These are phyloP conservation scores for Trachelus tabidus DNA, from an alignment of 2,888 invertebrate species.

Conservation along the genomic window DNA sequence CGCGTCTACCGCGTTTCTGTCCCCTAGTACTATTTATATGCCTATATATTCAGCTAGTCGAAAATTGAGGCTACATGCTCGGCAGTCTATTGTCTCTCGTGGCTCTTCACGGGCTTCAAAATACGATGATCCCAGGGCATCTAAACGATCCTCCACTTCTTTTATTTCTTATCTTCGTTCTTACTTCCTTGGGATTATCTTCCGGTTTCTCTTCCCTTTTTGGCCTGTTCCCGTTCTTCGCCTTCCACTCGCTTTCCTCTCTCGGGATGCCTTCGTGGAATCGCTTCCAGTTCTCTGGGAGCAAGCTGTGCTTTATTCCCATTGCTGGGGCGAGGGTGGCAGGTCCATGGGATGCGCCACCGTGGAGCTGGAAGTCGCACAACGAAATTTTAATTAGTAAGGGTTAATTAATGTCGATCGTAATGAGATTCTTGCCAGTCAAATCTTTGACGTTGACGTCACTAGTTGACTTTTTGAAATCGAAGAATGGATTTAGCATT, in stretches of 20 bases:
- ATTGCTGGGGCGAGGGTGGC: slow-evolving; percentile 98
- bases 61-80: slow-evolving; percentile 63
- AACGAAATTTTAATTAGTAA: slow-evolving; percentile 17
- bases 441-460: not conserved
- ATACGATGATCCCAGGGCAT: slow-evolving; percentile 9
- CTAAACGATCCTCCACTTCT: slow-evolving; percentile 8
- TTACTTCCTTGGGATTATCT: not conserved
- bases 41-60: slow-evolving; percentile 47
- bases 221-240: slow-evolving; percentile 2
- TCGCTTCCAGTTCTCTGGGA: not conserved
- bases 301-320: slow-evolving; percentile 78
- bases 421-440: not conserved
- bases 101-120: slow-evolving; percentile 44
- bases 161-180: not conserved
- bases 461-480: not conserved
- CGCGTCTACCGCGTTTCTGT: not conserved
- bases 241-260: slow-evolving; percentile 8
- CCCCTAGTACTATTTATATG: not conserved
- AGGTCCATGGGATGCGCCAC: slow-evolving; percentile 98
- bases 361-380: slow-evolving; percentile 83
- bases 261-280: not conserved
- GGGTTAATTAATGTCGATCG: not conserved
- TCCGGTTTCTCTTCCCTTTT: slow-evolving; percentile 23
- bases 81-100: slow-evolving; percentile 66
- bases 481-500: not conserved